Evolutionary conservation across 2,888 invertebrate genomes (phyloP).

Genomic region (Diploptera punctata): DNA sequence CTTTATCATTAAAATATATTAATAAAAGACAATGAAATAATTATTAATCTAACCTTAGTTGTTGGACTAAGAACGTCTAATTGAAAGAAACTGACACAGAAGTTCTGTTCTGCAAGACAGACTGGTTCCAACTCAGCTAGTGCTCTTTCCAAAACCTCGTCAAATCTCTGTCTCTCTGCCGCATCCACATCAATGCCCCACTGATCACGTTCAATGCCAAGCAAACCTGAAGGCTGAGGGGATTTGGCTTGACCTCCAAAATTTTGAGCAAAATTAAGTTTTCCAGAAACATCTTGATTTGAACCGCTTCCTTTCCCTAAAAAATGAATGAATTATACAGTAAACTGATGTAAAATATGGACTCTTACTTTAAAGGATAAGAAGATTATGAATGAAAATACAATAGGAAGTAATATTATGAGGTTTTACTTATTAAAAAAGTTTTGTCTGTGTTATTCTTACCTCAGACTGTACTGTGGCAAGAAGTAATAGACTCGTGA

Average conservation of each 20-base stretch:
- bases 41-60: conserved; percentile 54
- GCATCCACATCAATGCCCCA: conserved; percentile 68
- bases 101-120: conserved; percentile 93
- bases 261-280: conserved; percentile 53
- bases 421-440: too few species aligned
- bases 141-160: conserved; percentile 81
- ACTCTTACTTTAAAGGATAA: too few species aligned
- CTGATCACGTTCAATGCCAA: conserved; percentile 68
- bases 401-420: too few species aligned
- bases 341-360: too few species aligned
- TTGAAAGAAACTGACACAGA: conserved; percentile 92
- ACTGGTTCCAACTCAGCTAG: conserved; percentile 89
- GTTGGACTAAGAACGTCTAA: conserved; percentile 69
- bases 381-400: too few species aligned
- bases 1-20: too few species aligned
- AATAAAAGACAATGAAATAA: too few species aligned
- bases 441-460: too few species aligned
- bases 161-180: conserved; percentile 61
- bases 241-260: conserved; percentile 38
- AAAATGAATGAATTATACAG: too few species aligned
- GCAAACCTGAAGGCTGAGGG: conserved; percentile 43
- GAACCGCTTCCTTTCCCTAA: conserved; percentile 55
- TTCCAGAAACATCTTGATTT: conserved; percentile 54
- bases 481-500: too few species aligned
- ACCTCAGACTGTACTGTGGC: too few species aligned